Base-by-base conservation (phyloP, 1,140 invertebrate genomes). In the Globodera rostochiensis region DNA sequence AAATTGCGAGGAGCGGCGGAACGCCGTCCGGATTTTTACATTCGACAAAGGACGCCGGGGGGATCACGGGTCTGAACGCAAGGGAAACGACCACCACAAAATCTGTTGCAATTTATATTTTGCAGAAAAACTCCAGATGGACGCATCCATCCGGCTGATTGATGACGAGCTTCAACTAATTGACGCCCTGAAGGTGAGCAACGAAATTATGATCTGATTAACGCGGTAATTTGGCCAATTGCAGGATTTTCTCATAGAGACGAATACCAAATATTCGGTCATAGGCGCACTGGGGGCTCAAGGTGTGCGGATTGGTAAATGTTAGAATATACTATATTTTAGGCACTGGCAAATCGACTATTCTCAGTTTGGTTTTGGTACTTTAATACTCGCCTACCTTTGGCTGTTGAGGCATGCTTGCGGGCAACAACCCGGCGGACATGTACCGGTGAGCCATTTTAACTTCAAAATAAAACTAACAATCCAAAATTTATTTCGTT, bases 191-290 rank as follows among this genome's bases (percentile, higher is more conserved):
- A 74, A 79, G 84, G 83, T 84, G n/a, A n/a, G 50, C 25, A 13
- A 36, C 36, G 57, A 80, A 67, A 7, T 57, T 8, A 47, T 47
- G 21, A 13, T 67, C 13, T 7, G 21, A 21, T 73, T 47, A 57
- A 36, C 36, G 36, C 36, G 36, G 36, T 36, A 36, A 36, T 36
- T 36, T 36, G 36, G 25, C 7, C 19, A 19, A 9, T 25, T 82
- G 46, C 11, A 86, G 87, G 82, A 88, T 21, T 87, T 78, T 77
- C 66, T 87, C 19, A 77, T 73, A 94, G 95, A 85, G 46, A 21
- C 57, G 4, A 88, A 86, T 64, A 80, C 50, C 47, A 79, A 81
- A 25, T 89, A 81, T 77, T 82, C 78, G 2, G 88, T 90, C 21
- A 70, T 88, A 57, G 87, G 87, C 15, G 84, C 80, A 3, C 83